Conservation (phyloP, 2,888 invertebrate species). For the Scaptomyza reducta region DNA sequence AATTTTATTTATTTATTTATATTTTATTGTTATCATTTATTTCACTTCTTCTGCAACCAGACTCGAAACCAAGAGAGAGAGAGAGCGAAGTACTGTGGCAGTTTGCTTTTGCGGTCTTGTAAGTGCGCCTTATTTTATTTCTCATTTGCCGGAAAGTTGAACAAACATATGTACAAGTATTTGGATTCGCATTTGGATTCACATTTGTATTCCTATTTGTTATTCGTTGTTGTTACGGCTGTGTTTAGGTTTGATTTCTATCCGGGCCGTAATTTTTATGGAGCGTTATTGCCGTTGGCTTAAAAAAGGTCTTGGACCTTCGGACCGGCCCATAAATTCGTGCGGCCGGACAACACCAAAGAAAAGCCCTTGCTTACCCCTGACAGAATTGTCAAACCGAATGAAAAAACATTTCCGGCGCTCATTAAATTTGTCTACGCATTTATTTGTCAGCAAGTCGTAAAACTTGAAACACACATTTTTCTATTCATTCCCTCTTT, state of each 20-base stretch:
- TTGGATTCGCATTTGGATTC: slow-evolving; percentile 14
- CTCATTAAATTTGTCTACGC: slow-evolving; percentile 82
- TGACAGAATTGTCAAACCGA: slow-evolving; percentile 31
- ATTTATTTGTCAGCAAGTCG: slow-evolving; percentile 82
- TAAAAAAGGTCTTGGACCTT: slow-evolving; percentile 33
- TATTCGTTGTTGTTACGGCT: slow-evolving; percentile 4
- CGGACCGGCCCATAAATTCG: slow-evolving; percentile 40
- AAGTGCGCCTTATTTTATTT: slow-evolving; percentile 55
- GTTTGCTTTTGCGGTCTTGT: slow-evolving; percentile 29
- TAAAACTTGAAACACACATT: slow-evolving; percentile 70
- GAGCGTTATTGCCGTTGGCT: slow-evolving; percentile 51
- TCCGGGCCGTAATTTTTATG: slow-evolving; percentile 62
- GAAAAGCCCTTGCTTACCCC: background rate
- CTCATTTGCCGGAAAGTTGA: slow-evolving; percentile 31
- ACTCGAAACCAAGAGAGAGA: background rate
- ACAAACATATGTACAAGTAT: slow-evolving; percentile 37
- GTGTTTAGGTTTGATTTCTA: slow-evolving; percentile 53
- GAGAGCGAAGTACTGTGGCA: background rate
- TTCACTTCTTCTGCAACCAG: slow-evolving; percentile 49
- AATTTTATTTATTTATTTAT: slow-evolving; percentile 81
- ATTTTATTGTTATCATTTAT: slow-evolving; percentile 80
- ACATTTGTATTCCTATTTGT: slow-evolving; percentile 5
- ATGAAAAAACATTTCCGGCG: slow-evolving; percentile 77
- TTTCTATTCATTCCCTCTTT: slow-evolving; percentile 36
- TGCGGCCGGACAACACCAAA: slow-evolving; percentile 20